Evolutionary conservation across 1,140 invertebrate genomes (phyloP), one percentile per base, ranked within the genome.

Genomic region (Zaprionus tsacasi): DNA sequence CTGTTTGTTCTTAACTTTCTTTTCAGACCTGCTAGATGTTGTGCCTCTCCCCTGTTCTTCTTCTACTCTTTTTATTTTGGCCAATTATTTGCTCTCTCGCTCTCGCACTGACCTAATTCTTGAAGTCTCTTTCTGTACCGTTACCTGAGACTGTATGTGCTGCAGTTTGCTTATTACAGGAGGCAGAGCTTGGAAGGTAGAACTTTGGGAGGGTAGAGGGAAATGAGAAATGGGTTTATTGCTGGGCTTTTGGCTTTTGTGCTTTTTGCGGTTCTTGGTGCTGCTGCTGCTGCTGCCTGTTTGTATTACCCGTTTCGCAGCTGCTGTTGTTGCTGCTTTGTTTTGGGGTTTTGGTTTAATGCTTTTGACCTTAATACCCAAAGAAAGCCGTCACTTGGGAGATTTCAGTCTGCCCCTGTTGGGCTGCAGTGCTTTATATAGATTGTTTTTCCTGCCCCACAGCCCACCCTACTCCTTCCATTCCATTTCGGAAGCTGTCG

Each of bases 351-450:
- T 88, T 81, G 83, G 85, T 73, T 89, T 89, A 89, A 89, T 85
- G 70, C 86, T 81, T 89, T 85, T 89, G 85, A 89, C 85, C 85
- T 81, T 89, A 89, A 89, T 89, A 74, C 81, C 67, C 63, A 60
- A 81, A 76, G 86, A 89, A 89, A 85, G 86, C 72, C 85, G 76
- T 89, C 85, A 89, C 64, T 86, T 79, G 76, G 63, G 57, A 43
- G 45, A 48, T 75, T 59, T 60, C 30, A 38, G 10, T 64, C 36
- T 61, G 45, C 55, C 11, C 11, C 45, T 78, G 59, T 67, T 66
- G 61, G 50, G 50, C 35, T 54, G 40, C 70, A 63, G 63, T 57
- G 74, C 40, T 67, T 77, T 63, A 63, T 68, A 73, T 57, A 77
- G 73, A 73, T 77, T 73, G 63, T 77, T 77, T 76, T 75, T 52